phyloP scores from a whole-genome alignment of 2,797 vertebrate species.

The Spheniscus humboldti region DNA sequence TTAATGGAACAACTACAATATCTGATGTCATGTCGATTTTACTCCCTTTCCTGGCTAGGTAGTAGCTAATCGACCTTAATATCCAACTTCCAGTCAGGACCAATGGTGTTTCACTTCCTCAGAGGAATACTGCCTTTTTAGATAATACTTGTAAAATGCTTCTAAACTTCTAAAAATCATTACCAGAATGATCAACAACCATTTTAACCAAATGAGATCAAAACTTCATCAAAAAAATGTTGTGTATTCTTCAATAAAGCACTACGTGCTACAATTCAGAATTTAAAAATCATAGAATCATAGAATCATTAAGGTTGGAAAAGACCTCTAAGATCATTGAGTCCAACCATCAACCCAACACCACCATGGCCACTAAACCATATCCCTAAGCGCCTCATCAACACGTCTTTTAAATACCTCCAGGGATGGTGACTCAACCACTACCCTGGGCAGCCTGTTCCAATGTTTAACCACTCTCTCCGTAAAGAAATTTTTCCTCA shows the following conservation, averaged over 20 bases:
- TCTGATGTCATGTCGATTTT: neutral
- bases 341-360: too few relatives aligned
- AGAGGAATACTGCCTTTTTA: neutral
- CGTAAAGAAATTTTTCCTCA: too few relatives aligned
- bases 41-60: neutral
- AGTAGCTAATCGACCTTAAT: neutral
- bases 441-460: too few relatives aligned
- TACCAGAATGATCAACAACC: neutral
- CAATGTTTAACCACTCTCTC: too few relatives aligned
- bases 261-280: neutral
- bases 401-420: too few relatives aligned
- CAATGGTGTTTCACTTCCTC: neutral
- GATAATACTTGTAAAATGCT: neutral
- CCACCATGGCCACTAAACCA: too few relatives aligned
- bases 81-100: neutral
- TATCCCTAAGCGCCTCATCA: too few relatives aligned
- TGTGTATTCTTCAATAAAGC: neutral
- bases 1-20: neutral
- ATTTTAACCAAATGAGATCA: neutral
- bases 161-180: neutral
- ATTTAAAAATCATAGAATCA: neutral
- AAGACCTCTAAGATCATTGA: too few relatives aligned
- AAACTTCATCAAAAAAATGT: neutral
- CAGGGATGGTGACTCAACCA: too few relatives aligned
- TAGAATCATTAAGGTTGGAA: too few relatives aligned